Conservation (phyloP, 2,797 vertebrate species). For the Brachyrhaphis roseni region DNA sequence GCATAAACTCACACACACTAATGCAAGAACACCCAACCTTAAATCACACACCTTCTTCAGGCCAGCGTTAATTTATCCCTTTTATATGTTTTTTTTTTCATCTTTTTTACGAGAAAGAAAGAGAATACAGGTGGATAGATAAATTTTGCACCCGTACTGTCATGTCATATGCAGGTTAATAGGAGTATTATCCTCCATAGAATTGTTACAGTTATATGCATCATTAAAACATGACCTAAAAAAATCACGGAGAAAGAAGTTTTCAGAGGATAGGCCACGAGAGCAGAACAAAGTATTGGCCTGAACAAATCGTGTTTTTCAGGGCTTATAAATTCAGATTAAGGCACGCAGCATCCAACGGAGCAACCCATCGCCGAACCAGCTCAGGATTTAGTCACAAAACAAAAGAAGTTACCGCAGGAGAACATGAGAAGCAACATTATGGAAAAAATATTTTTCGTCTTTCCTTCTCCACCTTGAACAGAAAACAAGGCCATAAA, state of each 20-base stretch:
- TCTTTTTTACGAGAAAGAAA: no score
- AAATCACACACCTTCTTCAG: no score
- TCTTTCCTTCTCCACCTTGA: conserved; percentile 58
- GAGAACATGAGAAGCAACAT: conserved; percentile 15
- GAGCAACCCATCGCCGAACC: neutral
- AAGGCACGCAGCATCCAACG: neutral
- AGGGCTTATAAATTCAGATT: neutral
- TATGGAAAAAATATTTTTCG: conserved; percentile 67
- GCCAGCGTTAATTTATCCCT: no score
- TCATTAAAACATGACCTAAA: no score
- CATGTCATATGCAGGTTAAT: no score
- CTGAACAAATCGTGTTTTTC: neutral
- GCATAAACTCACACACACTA: neutral
- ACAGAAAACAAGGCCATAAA: conserved; percentile 68
- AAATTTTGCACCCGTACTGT: neutral
- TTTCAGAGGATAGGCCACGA: no score
- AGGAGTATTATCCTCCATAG: no score
- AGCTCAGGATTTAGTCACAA: neutral
- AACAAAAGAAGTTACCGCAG: neutral
- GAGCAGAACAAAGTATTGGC: neutral
- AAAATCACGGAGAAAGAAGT: no score
- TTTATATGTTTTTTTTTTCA: no score
- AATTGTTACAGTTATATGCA: no score
- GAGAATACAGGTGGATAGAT: no score
- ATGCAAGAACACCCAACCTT: neutral